A percentile compares a stretch with the other conserved stretches of the same genome.
phyloP scores from a whole-genome alignment of 2,113 vertebrate genomes.

The Lonchura striata region DNA sequence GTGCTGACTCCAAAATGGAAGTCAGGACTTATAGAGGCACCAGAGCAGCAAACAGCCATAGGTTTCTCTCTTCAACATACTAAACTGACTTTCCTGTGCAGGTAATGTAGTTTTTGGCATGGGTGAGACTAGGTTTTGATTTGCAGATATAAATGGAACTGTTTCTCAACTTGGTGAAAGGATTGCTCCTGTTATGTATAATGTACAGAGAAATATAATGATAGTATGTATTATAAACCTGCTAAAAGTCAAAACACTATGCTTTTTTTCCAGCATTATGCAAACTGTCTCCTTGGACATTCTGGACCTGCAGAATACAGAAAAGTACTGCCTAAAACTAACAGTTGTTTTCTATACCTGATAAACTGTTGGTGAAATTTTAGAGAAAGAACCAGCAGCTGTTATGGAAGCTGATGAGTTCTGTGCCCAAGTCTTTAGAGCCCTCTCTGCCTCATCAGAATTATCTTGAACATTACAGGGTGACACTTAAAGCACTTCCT shows the following conservation, averaged over 20 bases:
- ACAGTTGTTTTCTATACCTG: not conserved
- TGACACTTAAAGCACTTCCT: not conserved
- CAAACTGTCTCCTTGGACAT: not conserved
- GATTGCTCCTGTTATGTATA: not conserved
- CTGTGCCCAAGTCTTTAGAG: not conserved
- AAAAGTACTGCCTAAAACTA: not conserved
- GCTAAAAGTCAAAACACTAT: not conserved
- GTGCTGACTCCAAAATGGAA: not conserved
- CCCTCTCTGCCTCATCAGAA: not conserved
- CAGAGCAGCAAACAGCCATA: not conserved
- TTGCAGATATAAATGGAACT: not conserved
- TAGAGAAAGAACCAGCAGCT: not conserved
- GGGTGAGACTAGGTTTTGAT: not conserved
- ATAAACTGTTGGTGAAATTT: not conserved
- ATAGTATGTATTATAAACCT: not conserved
- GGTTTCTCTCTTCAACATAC: not conserved
- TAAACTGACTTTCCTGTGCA: not conserved
- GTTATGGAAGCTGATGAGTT: not conserved
- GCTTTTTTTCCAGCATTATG: not conserved
- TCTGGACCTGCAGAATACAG: not conserved
- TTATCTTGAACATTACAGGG: not conserved
- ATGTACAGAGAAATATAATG: not conserved
- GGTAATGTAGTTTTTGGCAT: not conserved
- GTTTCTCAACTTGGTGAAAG: not conserved
- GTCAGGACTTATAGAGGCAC: not conserved